Conservation (phyloP, 2,113 vertebrate species). For the Corapipo altera region DNA sequence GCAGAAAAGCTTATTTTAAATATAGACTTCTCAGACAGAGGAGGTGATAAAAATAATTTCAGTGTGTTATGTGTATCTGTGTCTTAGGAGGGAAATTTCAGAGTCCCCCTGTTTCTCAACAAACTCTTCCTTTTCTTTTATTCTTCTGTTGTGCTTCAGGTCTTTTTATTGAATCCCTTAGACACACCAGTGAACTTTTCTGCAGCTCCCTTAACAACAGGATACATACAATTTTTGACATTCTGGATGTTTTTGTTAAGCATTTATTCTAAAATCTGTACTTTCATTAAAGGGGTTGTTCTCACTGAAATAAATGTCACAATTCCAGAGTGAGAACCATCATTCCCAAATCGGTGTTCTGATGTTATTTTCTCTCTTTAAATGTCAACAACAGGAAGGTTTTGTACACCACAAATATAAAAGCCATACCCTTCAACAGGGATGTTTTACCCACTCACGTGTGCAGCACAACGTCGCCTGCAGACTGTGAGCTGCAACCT, state of each 20-base stretch:
- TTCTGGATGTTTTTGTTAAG: not conserved
- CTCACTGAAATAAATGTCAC: not conserved
- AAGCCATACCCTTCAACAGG: not conserved
- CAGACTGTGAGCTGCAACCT: too few relatives aligned
- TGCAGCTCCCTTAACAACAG: not conserved
- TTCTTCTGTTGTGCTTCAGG: not conserved
- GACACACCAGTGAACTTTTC: not conserved
- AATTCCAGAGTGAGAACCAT: not conserved
- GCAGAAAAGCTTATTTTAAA: not conserved
- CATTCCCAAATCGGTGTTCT: not conserved
- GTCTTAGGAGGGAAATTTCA: not conserved
- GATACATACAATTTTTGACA: not conserved
- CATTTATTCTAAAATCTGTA: not conserved
- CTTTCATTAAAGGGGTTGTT: not conserved
- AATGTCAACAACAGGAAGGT: not conserved
- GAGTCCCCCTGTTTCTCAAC: not conserved
- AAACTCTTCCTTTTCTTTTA: not conserved
- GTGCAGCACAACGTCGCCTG: fast-evolving
- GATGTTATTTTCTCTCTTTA: not conserved
- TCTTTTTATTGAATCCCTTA: not conserved
- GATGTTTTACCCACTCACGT: not conserved
- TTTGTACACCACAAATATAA: not conserved
- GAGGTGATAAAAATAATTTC: not conserved
- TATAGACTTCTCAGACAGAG: not conserved
- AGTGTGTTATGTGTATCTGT: not conserved